Evolutionary conservation across 2,113 vertebrate genomes (phyloP), one percentile per base, ranked within the genome.

Genomic region (Bos javanicus): DNA sequence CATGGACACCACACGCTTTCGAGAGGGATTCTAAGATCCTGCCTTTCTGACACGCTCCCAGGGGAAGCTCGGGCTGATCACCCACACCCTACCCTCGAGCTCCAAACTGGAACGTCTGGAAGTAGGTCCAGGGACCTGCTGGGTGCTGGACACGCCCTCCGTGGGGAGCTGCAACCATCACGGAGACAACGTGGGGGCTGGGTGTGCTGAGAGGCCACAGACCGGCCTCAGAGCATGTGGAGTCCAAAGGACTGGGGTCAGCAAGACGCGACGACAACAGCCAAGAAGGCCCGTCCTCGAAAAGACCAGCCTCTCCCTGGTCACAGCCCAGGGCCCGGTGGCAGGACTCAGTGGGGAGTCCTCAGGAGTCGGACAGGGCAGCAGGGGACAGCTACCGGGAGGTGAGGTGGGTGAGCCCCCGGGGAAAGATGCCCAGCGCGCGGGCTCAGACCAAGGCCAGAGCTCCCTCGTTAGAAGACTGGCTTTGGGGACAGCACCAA

Each of bases 271-370:
- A 71, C 30, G 25, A 17, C 43, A 67, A 16, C 12, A 5, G 2
- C 8, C 80, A 14, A 15, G 28, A 30, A 25, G 80, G 60, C 33
- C 76, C 1, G 1, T 48, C 57, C 9, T 8, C 11, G 5, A 13
- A 30, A 39, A 74, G 92, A 36, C 21, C 52, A 64, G 67, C 15
- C 23, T 59, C 50, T 15, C 8, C 64, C 4, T 0, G 10, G 7
- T 15, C 7, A 11, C 8, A 26, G 15, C 26, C 46, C 0, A 0
- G 9, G 28, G 11, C 33, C 33, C 0, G 23, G 19, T 5, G 21
- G 46, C 21, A 64, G 5, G 28, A 30, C 57, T 8, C 33, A 7
- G 60, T 6, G 10, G 54, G 46, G 5, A 26, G 30, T 2, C 36
- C 43, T 5, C 14, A 30, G 84, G 52, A 39, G 50, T n/a, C 2